phyloP scores from a whole-genome alignment of 2,797 vertebrate genomes.

The Fratercula arctica region DNA sequence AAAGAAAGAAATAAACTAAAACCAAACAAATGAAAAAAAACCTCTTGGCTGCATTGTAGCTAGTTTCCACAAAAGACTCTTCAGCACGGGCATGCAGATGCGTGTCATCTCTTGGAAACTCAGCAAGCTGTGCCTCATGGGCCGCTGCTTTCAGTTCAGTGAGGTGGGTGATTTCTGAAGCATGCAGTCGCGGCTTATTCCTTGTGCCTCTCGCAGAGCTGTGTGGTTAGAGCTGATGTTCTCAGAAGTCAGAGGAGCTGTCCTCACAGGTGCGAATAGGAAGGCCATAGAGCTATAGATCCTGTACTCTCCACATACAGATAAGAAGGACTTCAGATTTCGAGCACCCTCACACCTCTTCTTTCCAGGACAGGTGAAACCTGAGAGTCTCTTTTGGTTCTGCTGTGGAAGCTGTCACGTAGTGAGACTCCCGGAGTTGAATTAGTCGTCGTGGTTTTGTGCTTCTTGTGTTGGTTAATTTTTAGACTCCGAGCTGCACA shows the following conservation, averaged over 20 bases:
- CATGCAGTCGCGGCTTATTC: accelerated
- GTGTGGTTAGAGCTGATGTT: accelerated
- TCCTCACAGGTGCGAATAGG: neutral
- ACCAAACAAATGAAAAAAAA: neutral
- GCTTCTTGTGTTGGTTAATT: neutral
- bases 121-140: neutral
- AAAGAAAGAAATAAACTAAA: no score
- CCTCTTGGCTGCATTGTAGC: neutral
- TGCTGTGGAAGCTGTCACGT: accelerated
- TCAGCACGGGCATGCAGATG: accelerated
- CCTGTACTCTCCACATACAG: neutral
- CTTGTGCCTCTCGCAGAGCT: neutral
- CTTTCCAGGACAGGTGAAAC: neutral
- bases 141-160: neutral
- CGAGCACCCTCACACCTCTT: neutral
- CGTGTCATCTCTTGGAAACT: neutral
- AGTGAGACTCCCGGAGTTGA: neutral
- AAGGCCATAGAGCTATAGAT: neutral
- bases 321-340: neutral
- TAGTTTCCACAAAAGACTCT: neutral
- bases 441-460: neutral
- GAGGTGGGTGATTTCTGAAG: neutral
- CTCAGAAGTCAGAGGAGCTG: neutral
- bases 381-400: neutral
- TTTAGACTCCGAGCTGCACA: neutral